Conservation (phyloP, 2,888 invertebrate genomes). For the Acholoe squamosa region DNA sequence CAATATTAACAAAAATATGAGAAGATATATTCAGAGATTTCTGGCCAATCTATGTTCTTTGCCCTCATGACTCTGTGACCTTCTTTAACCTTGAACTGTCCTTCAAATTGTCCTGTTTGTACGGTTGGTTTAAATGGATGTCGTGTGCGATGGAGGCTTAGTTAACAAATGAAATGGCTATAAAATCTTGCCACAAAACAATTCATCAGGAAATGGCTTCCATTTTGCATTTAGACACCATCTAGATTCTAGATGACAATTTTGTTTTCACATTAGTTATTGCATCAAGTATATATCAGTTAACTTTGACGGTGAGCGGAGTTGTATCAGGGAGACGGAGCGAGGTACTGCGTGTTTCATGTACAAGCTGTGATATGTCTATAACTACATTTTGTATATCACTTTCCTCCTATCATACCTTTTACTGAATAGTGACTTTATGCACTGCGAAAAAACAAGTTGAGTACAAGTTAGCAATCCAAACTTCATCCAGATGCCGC, state of each 20-base stretch:
- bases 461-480: not conserved
- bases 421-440: not conserved
- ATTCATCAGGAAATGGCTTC: not conserved
- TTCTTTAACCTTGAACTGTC: too few relatives aligned
- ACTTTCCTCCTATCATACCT: not conserved
- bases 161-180: too few relatives aligned
- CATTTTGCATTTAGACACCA: not conserved
- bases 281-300: not conserved
- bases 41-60: too few relatives aligned
- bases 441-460: not conserved
- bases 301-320: not conserved
- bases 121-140: too few relatives aligned
- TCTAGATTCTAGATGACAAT: not conserved
- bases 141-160: too few relatives aligned
- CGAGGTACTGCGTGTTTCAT: not conserved
- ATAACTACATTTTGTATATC: not conserved
- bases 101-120: too few relatives aligned
- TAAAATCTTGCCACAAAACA: not conserved
- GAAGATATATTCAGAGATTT: too few relatives aligned
- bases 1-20: too few relatives aligned
- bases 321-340: not conserved
- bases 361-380: conserved; percentile 41
- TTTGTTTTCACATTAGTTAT: not conserved
- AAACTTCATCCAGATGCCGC: not conserved
- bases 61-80: too few relatives aligned